Base-by-base conservation (phyloP, 2,888 invertebrate species). In the Hesperia comma region DNA sequence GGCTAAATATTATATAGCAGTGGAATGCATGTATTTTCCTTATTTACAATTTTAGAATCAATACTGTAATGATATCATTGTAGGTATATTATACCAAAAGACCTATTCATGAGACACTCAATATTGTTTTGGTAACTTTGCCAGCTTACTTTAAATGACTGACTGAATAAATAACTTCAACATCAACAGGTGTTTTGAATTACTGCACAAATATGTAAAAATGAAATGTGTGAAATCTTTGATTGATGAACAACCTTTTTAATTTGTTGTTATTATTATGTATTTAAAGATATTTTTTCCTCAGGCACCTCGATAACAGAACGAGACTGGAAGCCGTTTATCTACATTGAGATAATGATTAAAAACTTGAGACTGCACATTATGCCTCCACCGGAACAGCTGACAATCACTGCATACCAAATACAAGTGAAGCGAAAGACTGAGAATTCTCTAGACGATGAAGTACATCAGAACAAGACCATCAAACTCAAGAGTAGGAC, bases 271-370 rank as follows among this genome's bases (percentile, higher is more conserved):
- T 4, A 26, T 5, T 26, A 4, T 37, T 1, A 37, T 37, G 5
- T 26, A 26, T 37, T 37, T 37, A 60, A 17, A n/a, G 1, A 26
- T 40, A 26, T 54, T 19, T 51, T 19, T 6, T 58, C 80, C 75
- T 6, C 77, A 92, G 92, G 85, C 73, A 73, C 81, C 61, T 82
- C 81, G 14, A 83, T 83, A 17, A 83, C 80, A 0, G 85, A 82
- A 69, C 79, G 80, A 26, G 79, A 82, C 69, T 92, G 91, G 91
- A 87, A 83, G 69, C 92, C 92, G 4, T 92, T 92, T 68, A 84
- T 88, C 2, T 92, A 92, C 72, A 86, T 92, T 41, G 91, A 91
- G 75, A 86, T 89, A 72, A 79, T 89, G 32, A 81, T 83, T 0
- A 80, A 72, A 7, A 79, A 77, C 0, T 81, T 92, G 78, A 80